Conservation (phyloP, 1,140 invertebrate species). For the Limonius californicus region DNA sequence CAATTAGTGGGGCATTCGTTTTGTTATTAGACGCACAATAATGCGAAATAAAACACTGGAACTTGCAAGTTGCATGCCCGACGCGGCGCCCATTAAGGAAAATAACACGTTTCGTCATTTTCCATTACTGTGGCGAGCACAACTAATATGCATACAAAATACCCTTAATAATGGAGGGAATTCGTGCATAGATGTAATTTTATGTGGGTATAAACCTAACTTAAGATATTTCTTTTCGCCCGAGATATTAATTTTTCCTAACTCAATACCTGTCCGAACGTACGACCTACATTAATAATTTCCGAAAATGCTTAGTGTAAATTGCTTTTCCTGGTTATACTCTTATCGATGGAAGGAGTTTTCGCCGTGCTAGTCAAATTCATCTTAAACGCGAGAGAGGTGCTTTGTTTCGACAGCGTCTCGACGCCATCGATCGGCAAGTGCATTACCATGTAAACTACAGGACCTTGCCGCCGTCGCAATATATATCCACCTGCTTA, state of each 20-base stretch:
- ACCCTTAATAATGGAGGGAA: neutral
- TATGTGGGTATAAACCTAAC: neutral
- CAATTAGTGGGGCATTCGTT: too few species aligned
- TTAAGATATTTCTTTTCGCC: too few species aligned
- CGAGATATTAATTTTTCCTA: too few species aligned
- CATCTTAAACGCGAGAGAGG: neutral
- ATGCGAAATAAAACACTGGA: neutral
- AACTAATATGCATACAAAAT: neutral
- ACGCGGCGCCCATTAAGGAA: neutral
- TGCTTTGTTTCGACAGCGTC: neutral
- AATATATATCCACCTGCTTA: neutral
- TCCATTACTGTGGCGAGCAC: neutral
- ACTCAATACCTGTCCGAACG: too few species aligned
- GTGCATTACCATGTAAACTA: constrained; percentile 1
- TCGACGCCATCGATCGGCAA: neutral
- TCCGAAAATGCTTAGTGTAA: neutral
- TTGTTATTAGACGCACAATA: neutral
- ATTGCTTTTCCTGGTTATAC: neutral
- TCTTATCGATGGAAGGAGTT: neutral
- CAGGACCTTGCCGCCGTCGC: neutral
- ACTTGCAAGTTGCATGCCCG: neutral
- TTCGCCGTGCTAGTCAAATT: neutral
- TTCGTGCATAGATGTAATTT: neutral
- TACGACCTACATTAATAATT: too few species aligned
- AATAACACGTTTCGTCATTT: constrained; percentile 1